Conservation (phyloP, 2,888 invertebrate species). For the Gari tellinella region DNA sequence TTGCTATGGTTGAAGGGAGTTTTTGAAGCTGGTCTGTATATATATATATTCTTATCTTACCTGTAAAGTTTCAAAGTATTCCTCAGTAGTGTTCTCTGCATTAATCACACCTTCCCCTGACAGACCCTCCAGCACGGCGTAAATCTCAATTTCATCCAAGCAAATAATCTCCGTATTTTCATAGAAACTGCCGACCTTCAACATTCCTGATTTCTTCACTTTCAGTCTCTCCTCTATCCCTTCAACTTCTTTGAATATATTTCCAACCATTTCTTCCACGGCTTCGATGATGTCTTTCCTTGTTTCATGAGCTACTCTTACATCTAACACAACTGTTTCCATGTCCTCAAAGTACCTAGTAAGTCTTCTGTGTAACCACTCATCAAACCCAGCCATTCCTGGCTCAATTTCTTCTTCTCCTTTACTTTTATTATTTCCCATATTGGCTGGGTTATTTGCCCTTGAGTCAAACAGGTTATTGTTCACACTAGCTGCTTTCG, state of each 20-base stretch:
- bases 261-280: slow-evolving; percentile 31
- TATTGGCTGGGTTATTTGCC: too few relatives aligned
- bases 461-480: too few relatives aligned
- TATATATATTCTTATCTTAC: too few relatives aligned
- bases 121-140: slow-evolving; percentile 33
- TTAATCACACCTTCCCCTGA: slow-evolving; percentile 14
- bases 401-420: too few relatives aligned
- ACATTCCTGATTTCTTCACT: slow-evolving; percentile 17
- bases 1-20: too few relatives aligned
- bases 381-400: slow-evolving; percentile 10
- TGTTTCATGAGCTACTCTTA: slow-evolving; percentile 16
- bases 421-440: too few relatives aligned
- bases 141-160: slow-evolving; percentile 25
- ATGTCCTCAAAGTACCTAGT: slow-evolving; percentile 47
- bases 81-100: neutral
- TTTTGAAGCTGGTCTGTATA: slow-evolving; percentile 6
- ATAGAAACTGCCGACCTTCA: slow-evolving; percentile 35
- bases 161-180: slow-evolving; percentile 37
- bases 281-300: slow-evolving; percentile 25
- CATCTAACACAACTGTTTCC: slow-evolving; percentile 25
- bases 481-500: too few relatives aligned
- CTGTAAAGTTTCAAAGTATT: too few relatives aligned
- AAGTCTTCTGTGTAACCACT: slow-evolving; percentile 30
- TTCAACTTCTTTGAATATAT: slow-evolving; percentile 34
- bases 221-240: slow-evolving; percentile 31